A percentile compares a stretch with the other conserved stretches of the same genome.
These are phyloP conservation scores for Plagodis pulveraria DNA, from an alignment of 2,888 invertebrate species.

Conservation along the genomic window DNA sequence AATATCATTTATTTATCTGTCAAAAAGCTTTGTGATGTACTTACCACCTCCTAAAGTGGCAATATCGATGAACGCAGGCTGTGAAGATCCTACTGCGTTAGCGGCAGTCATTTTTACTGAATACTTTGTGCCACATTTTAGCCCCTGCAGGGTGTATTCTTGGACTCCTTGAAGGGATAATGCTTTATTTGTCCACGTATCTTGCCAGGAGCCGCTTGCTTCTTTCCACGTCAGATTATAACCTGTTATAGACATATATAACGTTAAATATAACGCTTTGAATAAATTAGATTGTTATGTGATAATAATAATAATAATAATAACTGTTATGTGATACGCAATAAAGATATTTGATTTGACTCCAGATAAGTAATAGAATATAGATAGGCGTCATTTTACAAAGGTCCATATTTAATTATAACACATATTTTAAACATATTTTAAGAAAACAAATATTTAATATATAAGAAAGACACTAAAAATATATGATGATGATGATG, in stretches of 20 bases:
- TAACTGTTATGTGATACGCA: too few species aligned
- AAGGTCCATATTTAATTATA: background rate
- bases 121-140: slow-evolving; percentile 94
- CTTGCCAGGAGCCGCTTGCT: slow-evolving; percentile 79
- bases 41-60: slow-evolving; percentile 85
- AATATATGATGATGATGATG: too few species aligned
- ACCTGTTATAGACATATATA: slow-evolving; percentile 49
- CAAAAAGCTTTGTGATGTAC: background rate
- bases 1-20: too few species aligned
- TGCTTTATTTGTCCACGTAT: slow-evolving; percentile 87
- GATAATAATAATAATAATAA: too few species aligned
- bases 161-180: slow-evolving; percentile 79
- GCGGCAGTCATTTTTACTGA: slow-evolving; percentile 91
- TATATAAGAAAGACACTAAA: too few species aligned
- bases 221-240: slow-evolving; percentile 82
- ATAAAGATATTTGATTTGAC: too few species aligned
- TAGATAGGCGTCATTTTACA: background rate
- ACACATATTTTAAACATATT: too few species aligned
- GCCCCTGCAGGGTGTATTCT: slow-evolving; percentile 88
- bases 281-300: too few species aligned
- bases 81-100: slow-evolving; percentile 92
- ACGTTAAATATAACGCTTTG: background rate
- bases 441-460: too few species aligned
- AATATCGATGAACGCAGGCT: slow-evolving; percentile 85
- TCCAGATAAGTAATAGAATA: too few species aligned